A percentile compares a stretch with the other conserved stretches of the same genome.
Conservation (phyloP, 2,113 vertebrate species). For the Caranx melampygus region DNA sequence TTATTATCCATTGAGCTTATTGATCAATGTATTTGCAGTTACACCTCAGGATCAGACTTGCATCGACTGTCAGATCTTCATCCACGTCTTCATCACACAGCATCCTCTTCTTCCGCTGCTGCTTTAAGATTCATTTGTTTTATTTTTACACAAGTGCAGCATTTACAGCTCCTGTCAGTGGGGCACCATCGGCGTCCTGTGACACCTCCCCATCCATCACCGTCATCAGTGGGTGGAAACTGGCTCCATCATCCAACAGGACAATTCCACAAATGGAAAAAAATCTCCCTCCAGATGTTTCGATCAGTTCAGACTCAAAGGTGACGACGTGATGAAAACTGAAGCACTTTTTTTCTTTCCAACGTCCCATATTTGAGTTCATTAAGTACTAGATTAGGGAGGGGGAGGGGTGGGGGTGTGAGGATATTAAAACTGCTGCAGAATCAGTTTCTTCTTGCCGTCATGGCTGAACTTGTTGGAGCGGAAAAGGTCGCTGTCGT, state of each 20-base stretch:
- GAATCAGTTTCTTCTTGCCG: slow-evolving; percentile 90
- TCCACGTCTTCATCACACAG: too few relatives aligned
- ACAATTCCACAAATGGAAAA: neutral
- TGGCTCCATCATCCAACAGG: neutral
- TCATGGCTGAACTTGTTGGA: slow-evolving; percentile 93
- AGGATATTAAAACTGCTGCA: slow-evolving; percentile 89
- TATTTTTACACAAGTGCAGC: neutral
- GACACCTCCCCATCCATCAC: too few relatives aligned
- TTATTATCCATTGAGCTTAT: neutral
- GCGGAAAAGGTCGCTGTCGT: slow-evolving; percentile 92
- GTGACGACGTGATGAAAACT: neutral
- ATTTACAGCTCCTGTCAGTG: neutral
- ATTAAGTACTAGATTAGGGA: neutral
- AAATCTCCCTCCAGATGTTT: slow-evolving; percentile 4
- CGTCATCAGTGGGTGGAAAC: neutral
- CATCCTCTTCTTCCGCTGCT: neutral
- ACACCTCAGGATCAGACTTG: neutral
- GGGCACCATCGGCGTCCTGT: too few relatives aligned
- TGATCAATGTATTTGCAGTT: too few relatives aligned
- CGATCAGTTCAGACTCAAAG: neutral
- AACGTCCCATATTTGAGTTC: slow-evolving; percentile 6
- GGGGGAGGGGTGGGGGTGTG: neutral
- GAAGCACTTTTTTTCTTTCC: neutral
- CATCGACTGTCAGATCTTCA: too few relatives aligned
- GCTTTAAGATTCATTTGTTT: neutral